These are phyloP conservation scores for Parnassius mnemosyne DNA, from an alignment of 2,888 invertebrate genomes.

Conservation along the genomic window DNA sequence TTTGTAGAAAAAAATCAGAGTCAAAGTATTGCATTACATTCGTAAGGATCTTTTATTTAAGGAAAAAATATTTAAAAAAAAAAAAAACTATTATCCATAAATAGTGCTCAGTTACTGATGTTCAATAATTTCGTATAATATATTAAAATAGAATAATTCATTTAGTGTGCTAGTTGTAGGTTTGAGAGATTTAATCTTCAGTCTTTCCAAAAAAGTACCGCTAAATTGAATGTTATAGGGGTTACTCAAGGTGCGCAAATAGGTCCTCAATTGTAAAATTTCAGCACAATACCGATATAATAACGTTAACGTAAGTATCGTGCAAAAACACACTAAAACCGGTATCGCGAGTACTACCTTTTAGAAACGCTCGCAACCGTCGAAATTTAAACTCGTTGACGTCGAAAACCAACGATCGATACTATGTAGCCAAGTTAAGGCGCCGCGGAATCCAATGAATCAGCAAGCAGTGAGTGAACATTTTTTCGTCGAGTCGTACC, in stretches of 20 bases:
- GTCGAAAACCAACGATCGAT: conserved; percentile 5
- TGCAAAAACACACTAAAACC: conserved; percentile 15
- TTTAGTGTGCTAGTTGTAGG: no score
- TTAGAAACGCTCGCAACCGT: conserved; percentile 12
- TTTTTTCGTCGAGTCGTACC: not conserved
- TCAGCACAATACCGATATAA: conserved; percentile 6
- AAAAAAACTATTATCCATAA: no score
- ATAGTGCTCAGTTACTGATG: no score
- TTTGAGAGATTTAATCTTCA: no score
- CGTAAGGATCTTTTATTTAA: no score
- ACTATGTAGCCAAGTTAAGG: conserved; percentile 3
- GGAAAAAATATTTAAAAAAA: no score
- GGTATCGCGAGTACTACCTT: conserved; percentile 14
- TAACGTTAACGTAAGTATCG: conserved; percentile 15
- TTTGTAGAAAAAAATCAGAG: no score
- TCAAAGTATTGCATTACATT: no score
- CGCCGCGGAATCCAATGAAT: not conserved
- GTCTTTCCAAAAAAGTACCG: no score
- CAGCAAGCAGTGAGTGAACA: not conserved
- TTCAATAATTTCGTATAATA: no score
- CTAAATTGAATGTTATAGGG: not conserved
- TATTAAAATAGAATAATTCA: no score
- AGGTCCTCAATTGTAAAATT: conserved; percentile 3
- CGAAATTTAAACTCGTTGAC: conserved; percentile 14
- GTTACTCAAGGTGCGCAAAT: conserved; percentile 6